Base-by-base conservation (phyloP, 2,888 invertebrate species). In the Agonopterix subpropinquella region DNA sequence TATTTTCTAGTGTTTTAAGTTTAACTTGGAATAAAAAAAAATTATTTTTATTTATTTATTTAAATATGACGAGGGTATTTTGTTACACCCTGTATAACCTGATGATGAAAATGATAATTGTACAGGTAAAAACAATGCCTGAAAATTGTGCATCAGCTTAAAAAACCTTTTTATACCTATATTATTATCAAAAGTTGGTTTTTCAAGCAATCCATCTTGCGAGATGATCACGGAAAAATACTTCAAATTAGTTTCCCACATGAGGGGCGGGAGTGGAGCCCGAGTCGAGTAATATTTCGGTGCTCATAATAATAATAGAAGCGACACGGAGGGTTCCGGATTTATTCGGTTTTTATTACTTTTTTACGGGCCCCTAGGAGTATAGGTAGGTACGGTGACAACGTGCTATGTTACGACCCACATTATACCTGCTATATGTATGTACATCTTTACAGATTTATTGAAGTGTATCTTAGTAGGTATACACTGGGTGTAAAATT, bases 311-410 rank as follows among this genome's bases (percentile, higher is more conserved):
- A 80, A 82, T 82, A 79, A 78, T 71, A 77, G 73, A 65, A 64
- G 73, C 72, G 74, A 73, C 76, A 70, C 62, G 58, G 77, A 65
- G 71, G 74, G 75, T 65, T 53, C 61, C 64, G 80, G 84, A 86
- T 86, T 85, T 86, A 86, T 86, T 80, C 69, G 67, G 67, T 73
- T 87, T 87, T 87, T 87, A 87, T 86, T 86, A 84, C 87, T 77
- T 84, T 86, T 87, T 85, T 84, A 84, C 80, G 85, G 75, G 71
- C 61, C 69, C 69, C 70, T 59, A 64, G 64, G 63, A 63, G 63
- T 64, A 62, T 59, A 62, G 63, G 54, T 59, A 62, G 63, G 54
- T 62, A 55, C 64, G 62, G 71, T 71, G 73, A 73, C 73, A 75
- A 67, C 69, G 67, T 66, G 65, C 65, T 59, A 64, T 66, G 72